These are phyloP conservation scores for Dasypogon diadema DNA, from an alignment of 2,888 invertebrate genomes.

Conservation along the genomic window DNA sequence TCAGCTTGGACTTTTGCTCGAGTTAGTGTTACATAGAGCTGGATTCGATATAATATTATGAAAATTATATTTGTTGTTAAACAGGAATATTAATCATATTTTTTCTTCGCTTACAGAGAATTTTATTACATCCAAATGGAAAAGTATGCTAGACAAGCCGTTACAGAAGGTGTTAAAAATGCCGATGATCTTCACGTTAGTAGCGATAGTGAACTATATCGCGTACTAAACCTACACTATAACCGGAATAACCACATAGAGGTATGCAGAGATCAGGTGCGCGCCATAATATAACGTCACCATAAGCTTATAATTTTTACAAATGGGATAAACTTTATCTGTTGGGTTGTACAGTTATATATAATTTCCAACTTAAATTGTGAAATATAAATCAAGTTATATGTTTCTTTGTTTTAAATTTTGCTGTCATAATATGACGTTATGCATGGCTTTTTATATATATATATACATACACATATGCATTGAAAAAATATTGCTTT, in stretches of 20 bases:
- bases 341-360: not conserved
- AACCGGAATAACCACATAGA: constrained; percentile 84
- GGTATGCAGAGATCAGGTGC: constrained; percentile 73
- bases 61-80: no score
- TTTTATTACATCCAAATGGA: constrained; percentile 99
- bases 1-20: no score
- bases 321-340: not conserved
- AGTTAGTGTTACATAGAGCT: no score
- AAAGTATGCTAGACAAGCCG: constrained; percentile 98
- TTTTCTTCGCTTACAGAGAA: constrained; percentile 80
- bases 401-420: not conserved
- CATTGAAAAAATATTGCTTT: no score
- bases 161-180: constrained; percentile 95
- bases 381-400: not conserved
- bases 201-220: constrained; percentile 95
- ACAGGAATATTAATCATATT: no score
- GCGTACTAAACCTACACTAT: constrained; percentile 98
- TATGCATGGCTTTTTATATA: constrained; percentile 49
- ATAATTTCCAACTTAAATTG: not conserved
- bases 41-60: no score
- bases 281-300: constrained; percentile 59
- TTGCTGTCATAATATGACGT: constrained; percentile 21
- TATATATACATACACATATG: no score
- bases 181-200: constrained; percentile 94
- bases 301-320: not conserved